Evolutionary conservation across 92 coral and sea anemone genomes (phyloP).

Genomic region (Parazoanthus atlanticus): DNA sequence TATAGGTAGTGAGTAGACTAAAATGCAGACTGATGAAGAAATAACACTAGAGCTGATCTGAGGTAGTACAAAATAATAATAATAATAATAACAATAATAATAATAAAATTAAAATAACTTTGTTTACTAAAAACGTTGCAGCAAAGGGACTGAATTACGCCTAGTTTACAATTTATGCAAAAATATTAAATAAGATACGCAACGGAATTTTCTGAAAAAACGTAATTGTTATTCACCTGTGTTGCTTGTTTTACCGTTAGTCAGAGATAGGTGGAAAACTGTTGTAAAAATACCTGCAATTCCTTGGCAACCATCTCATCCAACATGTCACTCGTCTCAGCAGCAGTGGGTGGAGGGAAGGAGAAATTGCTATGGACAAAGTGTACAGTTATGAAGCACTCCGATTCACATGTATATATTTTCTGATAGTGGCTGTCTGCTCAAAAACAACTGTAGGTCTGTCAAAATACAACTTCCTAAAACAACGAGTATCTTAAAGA

Average conservation of each 20-base stretch:
- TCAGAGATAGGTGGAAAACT: background rate
- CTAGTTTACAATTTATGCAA: no score
- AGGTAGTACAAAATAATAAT: no score
- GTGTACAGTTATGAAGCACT: background rate
- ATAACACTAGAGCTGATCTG: no score
- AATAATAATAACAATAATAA: no score
- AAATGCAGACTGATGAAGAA: no score
- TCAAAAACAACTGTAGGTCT: no score
- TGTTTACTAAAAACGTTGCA: no score
- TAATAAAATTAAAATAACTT: no score
- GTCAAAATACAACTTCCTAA: no score
- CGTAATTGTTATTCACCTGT: background rate
- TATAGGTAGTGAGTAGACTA: no score
- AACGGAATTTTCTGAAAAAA: background rate
- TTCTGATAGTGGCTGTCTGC: background rate
- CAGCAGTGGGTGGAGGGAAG: slow-evolving; percentile 97
- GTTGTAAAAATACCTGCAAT: slow-evolving; percentile 65
- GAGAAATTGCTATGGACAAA: slow-evolving; percentile 73
- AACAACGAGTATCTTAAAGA: no score
- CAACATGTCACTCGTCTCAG: slow-evolving; percentile 77
- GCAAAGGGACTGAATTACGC: no score
- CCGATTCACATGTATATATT: background rate
- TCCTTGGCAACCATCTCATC: slow-evolving; percentile 87
- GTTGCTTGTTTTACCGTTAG: background rate
- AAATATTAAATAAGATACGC: background rate